These are phyloP conservation scores for Zosterops japonicus DNA, from an alignment of 2,113 vertebrate species.

Conservation along the genomic window DNA sequence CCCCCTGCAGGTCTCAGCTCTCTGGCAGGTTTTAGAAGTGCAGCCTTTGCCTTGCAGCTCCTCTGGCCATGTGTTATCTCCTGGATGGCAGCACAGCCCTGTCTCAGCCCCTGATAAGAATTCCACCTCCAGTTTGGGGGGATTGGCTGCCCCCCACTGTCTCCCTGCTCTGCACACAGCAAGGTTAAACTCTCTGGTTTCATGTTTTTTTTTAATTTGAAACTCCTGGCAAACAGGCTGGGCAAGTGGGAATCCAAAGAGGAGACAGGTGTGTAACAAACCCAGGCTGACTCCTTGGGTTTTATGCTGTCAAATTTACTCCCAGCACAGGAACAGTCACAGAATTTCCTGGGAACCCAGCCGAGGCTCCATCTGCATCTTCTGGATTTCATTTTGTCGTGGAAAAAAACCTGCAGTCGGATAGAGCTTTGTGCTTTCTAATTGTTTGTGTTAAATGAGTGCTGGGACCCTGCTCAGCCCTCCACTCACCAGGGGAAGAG, in stretches of 20 bases:
- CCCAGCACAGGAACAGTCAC: not conserved
- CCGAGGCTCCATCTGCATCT: slow-evolving; percentile 29
- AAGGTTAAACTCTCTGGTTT: not conserved
- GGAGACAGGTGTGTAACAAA: not conserved
- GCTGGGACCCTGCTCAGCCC: not conserved
- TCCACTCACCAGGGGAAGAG: not conserved
- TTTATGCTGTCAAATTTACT: not conserved
- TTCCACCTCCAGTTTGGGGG: not conserved
- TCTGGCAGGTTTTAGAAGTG: not conserved
- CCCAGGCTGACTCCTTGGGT: not conserved
- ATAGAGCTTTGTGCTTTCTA: not conserved
- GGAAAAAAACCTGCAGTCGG: slow-evolving; percentile 20
- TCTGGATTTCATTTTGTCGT: not conserved
- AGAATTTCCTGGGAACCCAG: slow-evolving; percentile 32
- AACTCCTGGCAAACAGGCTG: not conserved
- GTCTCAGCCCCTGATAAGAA: not conserved
- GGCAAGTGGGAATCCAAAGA: not conserved
- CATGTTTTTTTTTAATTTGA: not conserved
- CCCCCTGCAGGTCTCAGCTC: not conserved
- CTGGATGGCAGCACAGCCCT: not conserved
- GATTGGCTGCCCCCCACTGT: not conserved
- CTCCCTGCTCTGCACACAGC: not conserved
- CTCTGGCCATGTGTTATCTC: not conserved
- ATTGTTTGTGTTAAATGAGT: not conserved
- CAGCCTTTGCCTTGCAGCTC: not conserved